A percentile compares a stretch with the other conserved stretches of the same genome.
These are phyloP conservation scores for Diarsia dahlii DNA, from an alignment of 2,888 invertebrate genomes.

Conservation along the genomic window DNA sequence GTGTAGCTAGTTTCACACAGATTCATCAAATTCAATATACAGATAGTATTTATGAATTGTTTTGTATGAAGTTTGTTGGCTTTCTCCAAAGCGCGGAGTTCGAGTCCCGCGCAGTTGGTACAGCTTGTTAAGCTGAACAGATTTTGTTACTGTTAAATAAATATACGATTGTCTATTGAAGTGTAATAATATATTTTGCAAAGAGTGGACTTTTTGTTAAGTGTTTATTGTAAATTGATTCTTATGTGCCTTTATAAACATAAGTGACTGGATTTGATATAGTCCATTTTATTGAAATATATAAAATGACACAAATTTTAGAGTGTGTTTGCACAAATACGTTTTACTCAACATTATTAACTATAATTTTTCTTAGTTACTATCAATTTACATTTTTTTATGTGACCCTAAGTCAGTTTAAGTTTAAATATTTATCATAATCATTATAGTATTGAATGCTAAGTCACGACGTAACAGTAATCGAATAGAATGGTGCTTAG, in stretches of 20 bases:
- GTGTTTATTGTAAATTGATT: constrained; percentile 86
- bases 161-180: constrained; percentile 57
- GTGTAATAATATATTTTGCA: constrained; percentile 78
- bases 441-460: constrained; percentile 86
- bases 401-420: constrained; percentile 85
- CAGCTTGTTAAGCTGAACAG: constrained; percentile 63
- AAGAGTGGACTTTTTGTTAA: constrained; percentile 75
- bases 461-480: constrained; percentile 87
- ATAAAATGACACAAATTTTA: constrained; percentile 81
- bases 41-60: constrained; percentile 56
- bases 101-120: constrained; percentile 60
- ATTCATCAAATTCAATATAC: constrained; percentile 49
- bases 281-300: constrained; percentile 80
- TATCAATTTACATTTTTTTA: constrained; percentile 82
- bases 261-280: constrained; percentile 88
- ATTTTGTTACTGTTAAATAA: constrained; percentile 60
- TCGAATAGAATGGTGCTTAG: constrained; percentile 91
- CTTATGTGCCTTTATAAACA: constrained; percentile 88
- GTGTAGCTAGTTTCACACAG: constrained; percentile 59
- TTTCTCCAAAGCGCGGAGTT: constrained; percentile 62
- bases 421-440: constrained; percentile 84
- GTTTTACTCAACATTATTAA: constrained; percentile 83
- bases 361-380: constrained; percentile 80
- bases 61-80: constrained; percentile 64
- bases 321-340: constrained; percentile 88